phyloP scores from a whole-genome alignment of 2,888 invertebrate genomes.

The Diadegma fenestrale region DNA sequence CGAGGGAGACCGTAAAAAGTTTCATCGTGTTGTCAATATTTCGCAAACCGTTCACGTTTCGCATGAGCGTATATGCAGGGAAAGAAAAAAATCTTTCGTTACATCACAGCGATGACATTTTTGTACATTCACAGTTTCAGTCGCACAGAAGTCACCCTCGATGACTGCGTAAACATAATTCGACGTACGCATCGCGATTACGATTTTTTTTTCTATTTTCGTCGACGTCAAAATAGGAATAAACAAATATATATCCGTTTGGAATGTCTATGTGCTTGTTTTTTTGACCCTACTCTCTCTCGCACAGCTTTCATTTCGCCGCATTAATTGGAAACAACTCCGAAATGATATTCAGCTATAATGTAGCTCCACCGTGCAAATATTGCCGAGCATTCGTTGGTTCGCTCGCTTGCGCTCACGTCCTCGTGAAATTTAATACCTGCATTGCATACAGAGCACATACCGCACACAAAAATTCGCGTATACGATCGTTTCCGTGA shows the following conservation, averaged over 20 bases:
- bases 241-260: not conserved
- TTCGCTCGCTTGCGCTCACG: slow-evolving; percentile 36
- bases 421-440: slow-evolving; percentile 73
- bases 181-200: slow-evolving; percentile 29
- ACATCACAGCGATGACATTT: not conserved
- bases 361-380: slow-evolving; percentile 73
- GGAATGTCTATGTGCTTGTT: not conserved
- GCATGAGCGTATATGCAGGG: no score
- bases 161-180: slow-evolving; percentile 39
- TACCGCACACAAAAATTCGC: slow-evolving; percentile 37
- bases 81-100: no score
- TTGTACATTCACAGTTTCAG: slow-evolving; percentile 12
- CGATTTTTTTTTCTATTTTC: slow-evolving; percentile 36
- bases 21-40: not conserved
- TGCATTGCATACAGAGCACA: slow-evolving; percentile 57
- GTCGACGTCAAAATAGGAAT: slow-evolving; percentile 12
- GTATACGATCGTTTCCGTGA: slow-evolving; percentile 32
- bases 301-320: slow-evolving; percentile 74
- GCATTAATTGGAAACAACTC: slow-evolving; percentile 78
- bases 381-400: slow-evolving; percentile 66
- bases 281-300: slow-evolving; percentile 62
- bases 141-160: not conserved
- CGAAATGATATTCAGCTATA: slow-evolving; percentile 77
- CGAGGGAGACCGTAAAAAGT: not conserved
- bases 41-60: not conserved